These are phyloP conservation scores for Hoplodrina blanda DNA, from an alignment of 2,888 invertebrate genomes.

Conservation along the genomic window DNA sequence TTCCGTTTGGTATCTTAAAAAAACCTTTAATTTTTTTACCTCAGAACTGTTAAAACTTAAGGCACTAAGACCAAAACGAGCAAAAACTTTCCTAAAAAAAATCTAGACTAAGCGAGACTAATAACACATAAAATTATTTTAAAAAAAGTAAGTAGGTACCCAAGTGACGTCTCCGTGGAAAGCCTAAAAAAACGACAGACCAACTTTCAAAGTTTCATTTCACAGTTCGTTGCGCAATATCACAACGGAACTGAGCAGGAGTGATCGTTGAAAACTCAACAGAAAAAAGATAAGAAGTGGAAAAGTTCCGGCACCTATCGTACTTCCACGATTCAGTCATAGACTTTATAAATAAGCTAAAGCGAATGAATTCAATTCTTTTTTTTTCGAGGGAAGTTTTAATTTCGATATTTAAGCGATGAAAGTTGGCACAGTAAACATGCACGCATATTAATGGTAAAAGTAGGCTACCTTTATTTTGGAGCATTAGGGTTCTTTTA, in stretches of 20 bases:
- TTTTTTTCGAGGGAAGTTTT: background rate
- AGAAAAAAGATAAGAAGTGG: constrained; percentile 25
- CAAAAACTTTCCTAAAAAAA: background rate
- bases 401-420: background rate
- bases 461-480: background rate
- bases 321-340: constrained; percentile 13
- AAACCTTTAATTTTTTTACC: too few species aligned
- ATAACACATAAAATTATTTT: background rate
- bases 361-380: background rate
- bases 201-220: constrained; percentile 50
- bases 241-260: constrained; percentile 39
- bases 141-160: background rate
- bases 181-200: background rate
- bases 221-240: constrained; percentile 44
- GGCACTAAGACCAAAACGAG: too few species aligned
- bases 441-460: too few species aligned
- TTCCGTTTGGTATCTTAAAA: too few species aligned
- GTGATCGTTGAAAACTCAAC: constrained; percentile 35
- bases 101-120: background rate
- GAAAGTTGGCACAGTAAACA: background rate
- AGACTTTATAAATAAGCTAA: constrained; percentile 17
- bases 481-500: background rate
- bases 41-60: too few species aligned
- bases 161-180: background rate
- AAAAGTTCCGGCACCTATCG: constrained; percentile 27